Percentiles rank a stretch among this genome's conserved stretches.
Evolutionary conservation across 2,888 invertebrate genomes (phyloP).

Genomic region (Dynastes maya): DNA sequence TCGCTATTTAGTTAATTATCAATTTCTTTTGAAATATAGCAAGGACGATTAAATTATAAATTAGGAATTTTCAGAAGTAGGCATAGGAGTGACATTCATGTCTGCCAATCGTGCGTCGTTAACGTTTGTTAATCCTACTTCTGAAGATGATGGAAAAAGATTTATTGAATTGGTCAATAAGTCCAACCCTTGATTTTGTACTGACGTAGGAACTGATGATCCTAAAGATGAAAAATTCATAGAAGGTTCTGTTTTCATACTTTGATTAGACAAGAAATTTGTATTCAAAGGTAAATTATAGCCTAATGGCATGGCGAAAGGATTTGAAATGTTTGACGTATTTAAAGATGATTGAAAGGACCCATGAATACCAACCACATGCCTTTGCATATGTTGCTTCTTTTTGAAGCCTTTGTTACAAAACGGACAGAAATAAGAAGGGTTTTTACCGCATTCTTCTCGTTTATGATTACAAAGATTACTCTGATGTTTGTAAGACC

Average conservation of each 20-base stretch:
- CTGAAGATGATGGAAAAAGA: constrained; percentile 12
- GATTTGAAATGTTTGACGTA: constrained; percentile 21
- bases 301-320: constrained; percentile 25
- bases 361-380: constrained; percentile 55
- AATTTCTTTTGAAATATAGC: background rate
- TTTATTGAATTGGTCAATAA: constrained; percentile 20
- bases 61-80: constrained; percentile 31
- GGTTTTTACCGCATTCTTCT: constrained; percentile 72
- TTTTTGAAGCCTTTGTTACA: constrained; percentile 67
- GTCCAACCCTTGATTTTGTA: constrained; percentile 27
- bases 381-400: constrained; percentile 65
- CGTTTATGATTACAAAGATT: constrained; percentile 71
- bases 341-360: constrained; percentile 20
- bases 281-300: constrained; percentile 32
- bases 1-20: background rate
- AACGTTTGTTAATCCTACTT: background rate
- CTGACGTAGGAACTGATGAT: background rate
- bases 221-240: constrained; percentile 10
- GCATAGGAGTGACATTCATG: background rate
- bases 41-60: background rate
- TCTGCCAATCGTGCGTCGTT: background rate
- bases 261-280: constrained; percentile 23
- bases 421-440: constrained; percentile 70
- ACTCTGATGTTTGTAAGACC: constrained; percentile 67
- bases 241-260: constrained; percentile 13